Evolutionary conservation across 2,888 invertebrate genomes (phyloP).

Genomic region (Caenorhabditis angaria): DNA sequence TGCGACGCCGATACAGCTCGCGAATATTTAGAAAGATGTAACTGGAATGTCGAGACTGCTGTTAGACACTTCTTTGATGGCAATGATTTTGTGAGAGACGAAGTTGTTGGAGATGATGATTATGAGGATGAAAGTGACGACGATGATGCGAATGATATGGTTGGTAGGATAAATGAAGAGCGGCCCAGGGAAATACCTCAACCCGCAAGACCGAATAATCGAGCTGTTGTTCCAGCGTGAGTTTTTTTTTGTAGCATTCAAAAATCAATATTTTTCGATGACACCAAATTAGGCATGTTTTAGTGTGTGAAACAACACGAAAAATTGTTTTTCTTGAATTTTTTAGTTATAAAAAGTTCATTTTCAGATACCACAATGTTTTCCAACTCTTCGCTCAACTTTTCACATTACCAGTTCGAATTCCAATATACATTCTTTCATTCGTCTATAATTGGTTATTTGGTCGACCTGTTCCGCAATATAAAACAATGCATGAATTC

Average conservation of each 20-base stretch:
- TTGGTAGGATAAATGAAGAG: too few relatives aligned
- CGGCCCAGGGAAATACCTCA: too few relatives aligned
- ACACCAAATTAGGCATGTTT: too few relatives aligned
- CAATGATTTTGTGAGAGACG: neutral
- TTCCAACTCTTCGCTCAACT: slow-evolving; percentile 25
- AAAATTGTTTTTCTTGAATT: too few relatives aligned
- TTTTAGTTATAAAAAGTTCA: too few relatives aligned
- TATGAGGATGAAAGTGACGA: neutral
- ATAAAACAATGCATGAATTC: slow-evolving; percentile 13
- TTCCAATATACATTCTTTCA: slow-evolving; percentile 25
- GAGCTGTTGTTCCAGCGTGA: too few relatives aligned
- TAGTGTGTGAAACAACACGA: too few relatives aligned
- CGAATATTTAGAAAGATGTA: slow-evolving; percentile 15
- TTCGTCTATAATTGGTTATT: slow-evolving; percentile 25
- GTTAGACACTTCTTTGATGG: slow-evolving; percentile 38
- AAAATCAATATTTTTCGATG: too few relatives aligned
- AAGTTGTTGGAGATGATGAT: neutral
- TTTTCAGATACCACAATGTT: slow-evolving; percentile 22
- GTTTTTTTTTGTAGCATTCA: too few relatives aligned
- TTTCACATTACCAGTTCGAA: slow-evolving; percentile 26
- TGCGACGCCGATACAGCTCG: slow-evolving; percentile 21
- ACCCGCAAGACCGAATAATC: too few relatives aligned
- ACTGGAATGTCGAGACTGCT: slow-evolving; percentile 32
- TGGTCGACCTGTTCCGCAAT: slow-evolving; percentile 10
- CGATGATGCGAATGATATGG: neutral